Evolutionary conservation across 2,797 vertebrate species (phyloP).

Genomic region (Acipenser transmontanus): DNA sequence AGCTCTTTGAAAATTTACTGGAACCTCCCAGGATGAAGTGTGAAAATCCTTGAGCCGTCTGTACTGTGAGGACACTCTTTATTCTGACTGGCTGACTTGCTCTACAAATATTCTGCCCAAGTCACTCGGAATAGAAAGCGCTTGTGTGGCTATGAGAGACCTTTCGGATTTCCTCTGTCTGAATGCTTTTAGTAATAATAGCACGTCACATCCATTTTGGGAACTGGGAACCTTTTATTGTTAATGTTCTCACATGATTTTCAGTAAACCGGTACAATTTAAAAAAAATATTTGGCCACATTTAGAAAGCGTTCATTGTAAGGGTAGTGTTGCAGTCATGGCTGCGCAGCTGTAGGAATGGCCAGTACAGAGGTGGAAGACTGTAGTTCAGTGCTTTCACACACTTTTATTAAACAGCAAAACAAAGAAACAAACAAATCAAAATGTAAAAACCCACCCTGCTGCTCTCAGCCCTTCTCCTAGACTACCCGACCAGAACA

Average conservation of each 20-base stretch:
- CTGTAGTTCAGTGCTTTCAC: too few relatives aligned
- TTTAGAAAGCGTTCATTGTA: too few relatives aligned
- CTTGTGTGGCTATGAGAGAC: not conserved
- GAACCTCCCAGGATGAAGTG: not conserved
- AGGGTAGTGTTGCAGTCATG: too few relatives aligned
- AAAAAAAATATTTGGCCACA: not conserved
- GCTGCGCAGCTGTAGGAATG: too few relatives aligned
- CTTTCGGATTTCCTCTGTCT: slow-evolving; percentile 4
- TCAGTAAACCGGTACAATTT: not conserved
- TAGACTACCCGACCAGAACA: too few relatives aligned
- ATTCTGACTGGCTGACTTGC: not conserved
- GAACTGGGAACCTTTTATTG: not conserved
- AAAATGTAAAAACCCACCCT: too few relatives aligned
- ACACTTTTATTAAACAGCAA: too few relatives aligned
- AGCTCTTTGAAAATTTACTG: not conserved
- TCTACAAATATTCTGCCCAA: not conserved
- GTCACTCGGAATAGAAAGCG: not conserved
- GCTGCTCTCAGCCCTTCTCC: too few relatives aligned
- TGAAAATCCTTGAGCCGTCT: not conserved
- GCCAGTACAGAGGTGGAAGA: too few relatives aligned
- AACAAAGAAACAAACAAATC: too few relatives aligned
- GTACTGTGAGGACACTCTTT: not conserved
- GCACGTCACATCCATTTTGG: not conserved
- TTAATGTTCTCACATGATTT: not conserved
- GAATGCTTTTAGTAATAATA: not conserved